Conservation (phyloP, 2,113 vertebrate genomes). For the Oceanites oceanicus region DNA sequence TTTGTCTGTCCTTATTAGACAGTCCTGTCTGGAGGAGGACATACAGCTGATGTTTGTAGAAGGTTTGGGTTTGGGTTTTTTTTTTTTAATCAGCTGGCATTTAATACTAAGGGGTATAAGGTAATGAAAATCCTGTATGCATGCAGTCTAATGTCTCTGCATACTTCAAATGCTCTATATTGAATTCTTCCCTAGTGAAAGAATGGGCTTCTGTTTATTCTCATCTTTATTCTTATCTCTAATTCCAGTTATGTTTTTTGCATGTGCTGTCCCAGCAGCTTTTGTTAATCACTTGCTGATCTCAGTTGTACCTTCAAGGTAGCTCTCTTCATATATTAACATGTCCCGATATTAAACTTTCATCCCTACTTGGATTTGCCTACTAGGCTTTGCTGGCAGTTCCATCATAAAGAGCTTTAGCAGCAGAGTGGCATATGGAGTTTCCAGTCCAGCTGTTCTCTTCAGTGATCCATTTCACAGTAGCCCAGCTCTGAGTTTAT, state of each 20-base stretch:
- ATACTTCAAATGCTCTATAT: background rate
- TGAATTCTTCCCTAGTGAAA: background rate
- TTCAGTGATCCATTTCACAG: background rate
- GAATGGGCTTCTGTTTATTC: background rate
- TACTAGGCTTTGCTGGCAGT: background rate
- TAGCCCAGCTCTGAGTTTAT: background rate
- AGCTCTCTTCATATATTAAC: background rate
- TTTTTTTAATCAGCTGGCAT: background rate
- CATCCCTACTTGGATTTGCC: background rate
- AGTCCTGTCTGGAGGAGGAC: background rate
- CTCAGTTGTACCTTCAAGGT: background rate
- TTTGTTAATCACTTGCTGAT: background rate
- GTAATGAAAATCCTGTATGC: background rate
- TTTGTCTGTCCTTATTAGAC: background rate
- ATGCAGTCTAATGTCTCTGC: background rate
- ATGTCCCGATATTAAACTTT: background rate
- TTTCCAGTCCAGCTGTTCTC: background rate
- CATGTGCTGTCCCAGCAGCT: background rate
- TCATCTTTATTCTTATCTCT: background rate
- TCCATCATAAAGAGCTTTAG: background rate
- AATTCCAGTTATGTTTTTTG: background rate
- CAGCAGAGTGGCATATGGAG: background rate
- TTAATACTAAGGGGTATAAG: background rate
- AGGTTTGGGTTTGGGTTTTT: background rate
- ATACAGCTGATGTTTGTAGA: background rate